Evolutionary conservation across 2,888 invertebrate species (phyloP).

Genomic region (Smittia sp.): DNA sequence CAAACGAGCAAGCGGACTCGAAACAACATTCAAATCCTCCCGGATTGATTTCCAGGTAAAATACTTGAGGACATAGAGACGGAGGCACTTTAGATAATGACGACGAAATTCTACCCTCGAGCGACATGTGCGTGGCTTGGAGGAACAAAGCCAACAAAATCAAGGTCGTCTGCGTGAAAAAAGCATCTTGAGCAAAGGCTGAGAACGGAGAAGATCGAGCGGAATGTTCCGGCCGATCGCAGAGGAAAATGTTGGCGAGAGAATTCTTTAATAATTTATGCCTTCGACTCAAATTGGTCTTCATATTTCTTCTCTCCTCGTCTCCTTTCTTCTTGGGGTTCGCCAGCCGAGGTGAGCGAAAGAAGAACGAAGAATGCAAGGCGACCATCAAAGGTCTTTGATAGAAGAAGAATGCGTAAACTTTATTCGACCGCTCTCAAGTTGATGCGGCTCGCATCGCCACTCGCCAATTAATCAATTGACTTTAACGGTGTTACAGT

Average conservation of each 20-base stretch:
- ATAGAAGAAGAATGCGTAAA: background rate
- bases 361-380: background rate
- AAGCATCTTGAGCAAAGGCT: background rate
- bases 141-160: constrained; percentile 17
- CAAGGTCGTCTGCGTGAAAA: constrained; percentile 32
- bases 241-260: background rate
- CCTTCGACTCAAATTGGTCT: constrained; percentile 25
- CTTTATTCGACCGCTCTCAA: background rate
- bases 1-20: background rate
- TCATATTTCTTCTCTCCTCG: background rate
- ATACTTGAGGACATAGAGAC: background rate
- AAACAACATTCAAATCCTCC: background rate
- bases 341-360: background rate
- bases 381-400: background rate
- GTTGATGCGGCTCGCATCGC: background rate
- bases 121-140: constrained; percentile 12
- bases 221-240: background rate
- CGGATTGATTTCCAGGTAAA: constrained; percentile 21
- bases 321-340: background rate
- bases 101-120: background rate
- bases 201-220: background rate
- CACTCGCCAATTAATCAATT: constrained; percentile 21
- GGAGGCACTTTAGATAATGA: constrained; percentile 13
- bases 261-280: constrained; percentile 34
- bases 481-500: constrained; percentile 11